phyloP scores from a whole-genome alignment of 2,113 vertebrate species.

The Lampris incognitus region DNA sequence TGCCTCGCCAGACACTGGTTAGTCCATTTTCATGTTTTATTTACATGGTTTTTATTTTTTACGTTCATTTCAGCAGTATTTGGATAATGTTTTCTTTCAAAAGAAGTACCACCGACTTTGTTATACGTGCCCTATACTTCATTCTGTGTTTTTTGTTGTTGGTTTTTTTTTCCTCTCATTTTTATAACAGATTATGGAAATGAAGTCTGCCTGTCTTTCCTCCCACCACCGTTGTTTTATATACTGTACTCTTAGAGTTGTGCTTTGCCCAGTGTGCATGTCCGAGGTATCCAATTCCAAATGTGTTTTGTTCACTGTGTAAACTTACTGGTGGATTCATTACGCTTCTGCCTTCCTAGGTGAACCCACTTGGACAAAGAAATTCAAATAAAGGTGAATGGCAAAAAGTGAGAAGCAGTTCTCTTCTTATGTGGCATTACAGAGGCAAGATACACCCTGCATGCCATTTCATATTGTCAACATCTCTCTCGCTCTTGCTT shows the following conservation, averaged over 20 bases:
- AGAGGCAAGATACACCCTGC: no score
- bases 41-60: slow-evolving; percentile 43
- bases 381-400: slow-evolving; percentile 89
- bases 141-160: slow-evolving; percentile 80
- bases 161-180: slow-evolving; percentile 40
- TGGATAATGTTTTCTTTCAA: slow-evolving; percentile 9
- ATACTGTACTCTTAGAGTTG: slow-evolving; percentile 79
- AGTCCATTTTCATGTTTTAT: slow-evolving; percentile 30
- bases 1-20: no score
- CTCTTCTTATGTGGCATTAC: no score
- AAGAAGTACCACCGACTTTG: slow-evolving; percentile 1
- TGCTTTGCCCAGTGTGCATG: slow-evolving; percentile 89
- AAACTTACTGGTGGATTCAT: slow-evolving; percentile 85
- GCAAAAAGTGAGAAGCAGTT: slow-evolving; percentile 74
- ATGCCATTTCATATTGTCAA: no score
- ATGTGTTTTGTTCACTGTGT: slow-evolving; percentile 87
- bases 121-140: slow-evolving; percentile 28
- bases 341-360: slow-evolving; percentile 89
- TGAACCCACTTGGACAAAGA: slow-evolving; percentile 87
- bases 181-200: slow-evolving; percentile 84
- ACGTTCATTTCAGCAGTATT: slow-evolving; percentile 28
- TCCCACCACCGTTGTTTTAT: slow-evolving; percentile 86
- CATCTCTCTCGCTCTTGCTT: no score
- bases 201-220: slow-evolving; percentile 83
- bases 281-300: slow-evolving; percentile 72